These are phyloP conservation scores for Drosophila ogumai DNA, from an alignment of 1,140 invertebrate species.

Conservation along the genomic window DNA sequence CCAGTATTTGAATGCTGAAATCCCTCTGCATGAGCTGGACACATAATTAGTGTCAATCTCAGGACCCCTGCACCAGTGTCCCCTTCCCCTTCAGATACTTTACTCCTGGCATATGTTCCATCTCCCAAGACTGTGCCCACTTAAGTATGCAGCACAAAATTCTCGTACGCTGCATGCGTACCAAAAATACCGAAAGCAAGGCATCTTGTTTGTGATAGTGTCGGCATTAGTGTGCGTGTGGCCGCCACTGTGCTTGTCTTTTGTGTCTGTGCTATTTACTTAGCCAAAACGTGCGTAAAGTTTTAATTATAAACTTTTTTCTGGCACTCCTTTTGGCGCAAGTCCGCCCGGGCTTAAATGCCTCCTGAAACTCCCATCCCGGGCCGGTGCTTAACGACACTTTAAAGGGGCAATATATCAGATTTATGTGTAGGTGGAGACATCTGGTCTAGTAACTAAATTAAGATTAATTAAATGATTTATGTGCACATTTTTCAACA, in stretches of 20 bases:
- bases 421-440: conserved; percentile 48
- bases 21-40: conserved; percentile 11
- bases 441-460: conserved; percentile 41
- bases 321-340: conserved; percentile 43
- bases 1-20: no score
- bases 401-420: conserved; percentile 61
- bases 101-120: conserved; percentile 29
- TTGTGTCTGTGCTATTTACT: conserved; percentile 68
- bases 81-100: not conserved
- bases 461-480: conserved; percentile 65
- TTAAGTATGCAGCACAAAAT: conserved; percentile 80
- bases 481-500: conserved; percentile 36
- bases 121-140: conserved; percentile 46
- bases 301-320: conserved; percentile 79
- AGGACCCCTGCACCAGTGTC: conserved; percentile 2
- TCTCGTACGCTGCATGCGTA: conserved; percentile 67
- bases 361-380: conserved; percentile 6
- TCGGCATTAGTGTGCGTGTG: conserved; percentile 18
- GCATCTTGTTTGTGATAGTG: conserved; percentile 36
- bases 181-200: conserved; percentile 58
- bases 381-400: conserved; percentile 54
- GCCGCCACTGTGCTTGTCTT: conserved; percentile 22
- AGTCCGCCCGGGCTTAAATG: conserved; percentile 8
- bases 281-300: conserved; percentile 81
- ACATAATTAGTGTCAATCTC: conserved; percentile 58